Percentiles rank a stretch among this genome's conserved stretches.
phyloP scores from a whole-genome alignment of 2,113 vertebrate species.

The Megaptera novaeangliae region DNA sequence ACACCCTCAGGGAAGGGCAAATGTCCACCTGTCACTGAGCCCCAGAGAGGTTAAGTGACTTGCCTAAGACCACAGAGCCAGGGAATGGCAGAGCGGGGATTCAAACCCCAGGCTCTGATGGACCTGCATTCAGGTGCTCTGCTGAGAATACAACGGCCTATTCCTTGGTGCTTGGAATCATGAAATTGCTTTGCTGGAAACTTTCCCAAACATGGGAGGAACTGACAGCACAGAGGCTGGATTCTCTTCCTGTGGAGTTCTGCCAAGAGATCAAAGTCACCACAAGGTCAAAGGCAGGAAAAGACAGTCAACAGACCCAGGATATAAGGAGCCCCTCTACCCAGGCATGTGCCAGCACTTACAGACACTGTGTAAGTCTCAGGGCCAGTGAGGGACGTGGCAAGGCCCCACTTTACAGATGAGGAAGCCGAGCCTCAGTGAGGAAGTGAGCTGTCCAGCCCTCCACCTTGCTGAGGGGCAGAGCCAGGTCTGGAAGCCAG shows the following conservation, averaged over 20 bases:
- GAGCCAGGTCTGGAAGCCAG: neutral
- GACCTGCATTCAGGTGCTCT: neutral
- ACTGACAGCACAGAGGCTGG: neutral
- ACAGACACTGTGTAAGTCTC: too few relatives aligned
- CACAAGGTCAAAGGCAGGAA: neutral
- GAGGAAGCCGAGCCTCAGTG: neutral
- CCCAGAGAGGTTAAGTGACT: neutral
- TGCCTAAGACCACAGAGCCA: neutral
- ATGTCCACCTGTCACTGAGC: neutral
- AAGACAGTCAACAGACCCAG: neutral
- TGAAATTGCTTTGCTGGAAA: neutral
- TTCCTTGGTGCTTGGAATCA: neutral
- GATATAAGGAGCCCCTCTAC: fast-evolving
- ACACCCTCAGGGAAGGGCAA: neutral
- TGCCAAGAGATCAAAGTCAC: neutral
- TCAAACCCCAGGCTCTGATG: neutral
- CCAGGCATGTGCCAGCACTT: neutral
- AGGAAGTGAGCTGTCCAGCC: fast-evolving
- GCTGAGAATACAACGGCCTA: neutral
- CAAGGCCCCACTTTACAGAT: neutral
- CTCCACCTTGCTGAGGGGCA: neutral
- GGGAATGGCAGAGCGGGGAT: neutral
- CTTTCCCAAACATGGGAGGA: neutral
- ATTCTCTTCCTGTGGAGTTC: neutral
- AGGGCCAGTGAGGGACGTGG: fast-evolving